Conservation (phyloP, 2,888 invertebrate species). For the Netelia fuscicornis region DNA sequence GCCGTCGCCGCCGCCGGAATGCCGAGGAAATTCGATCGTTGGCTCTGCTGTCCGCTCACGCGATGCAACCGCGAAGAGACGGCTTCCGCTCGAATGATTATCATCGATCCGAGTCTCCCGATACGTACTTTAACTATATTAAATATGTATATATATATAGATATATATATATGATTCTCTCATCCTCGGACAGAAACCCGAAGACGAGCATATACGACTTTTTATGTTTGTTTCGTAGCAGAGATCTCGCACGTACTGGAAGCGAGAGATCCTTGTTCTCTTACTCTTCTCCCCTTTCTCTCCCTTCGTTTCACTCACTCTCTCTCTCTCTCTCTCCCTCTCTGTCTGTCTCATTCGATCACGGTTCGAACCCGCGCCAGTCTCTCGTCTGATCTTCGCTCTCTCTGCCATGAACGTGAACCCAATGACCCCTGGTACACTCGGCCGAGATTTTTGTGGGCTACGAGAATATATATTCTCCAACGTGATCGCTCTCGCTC, state of each 20-base stretch:
- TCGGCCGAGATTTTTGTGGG: conserved; percentile 45
- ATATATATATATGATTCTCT: conserved; percentile 27
- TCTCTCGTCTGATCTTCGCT: conserved; percentile 65
- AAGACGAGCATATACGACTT: conserved; percentile 57
- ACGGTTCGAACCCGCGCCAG: conserved; percentile 49
- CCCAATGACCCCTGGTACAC: conserved; percentile 58
- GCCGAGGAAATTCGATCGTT: conserved; percentile 78
- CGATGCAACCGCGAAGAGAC: conserved; percentile 72
- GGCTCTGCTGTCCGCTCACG: conserved; percentile 74
- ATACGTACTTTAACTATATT: conserved; percentile 53
- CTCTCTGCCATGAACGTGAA: conserved; percentile 59
- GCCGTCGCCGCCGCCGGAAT: conserved; percentile 70
- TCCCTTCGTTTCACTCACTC: conserved; percentile 25
- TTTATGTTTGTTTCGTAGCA: conserved; percentile 58
- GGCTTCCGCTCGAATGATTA: conserved; percentile 77
- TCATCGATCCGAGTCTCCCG: conserved; percentile 76
- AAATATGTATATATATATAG: conserved; percentile 22
- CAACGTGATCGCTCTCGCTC: conserved; percentile 30
- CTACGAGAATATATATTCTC: conserved; percentile 25
- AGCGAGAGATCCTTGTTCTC: conserved; percentile 35
- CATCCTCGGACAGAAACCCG: conserved; percentile 57
- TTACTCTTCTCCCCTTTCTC: conserved; percentile 29
- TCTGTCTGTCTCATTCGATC: conserved; percentile 46
- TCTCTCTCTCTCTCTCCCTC: conserved; percentile 32
- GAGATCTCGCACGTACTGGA: conserved; percentile 61